Conservation (phyloP, 2,113 vertebrate genomes). For the Miniopterus natalensis region DNA sequence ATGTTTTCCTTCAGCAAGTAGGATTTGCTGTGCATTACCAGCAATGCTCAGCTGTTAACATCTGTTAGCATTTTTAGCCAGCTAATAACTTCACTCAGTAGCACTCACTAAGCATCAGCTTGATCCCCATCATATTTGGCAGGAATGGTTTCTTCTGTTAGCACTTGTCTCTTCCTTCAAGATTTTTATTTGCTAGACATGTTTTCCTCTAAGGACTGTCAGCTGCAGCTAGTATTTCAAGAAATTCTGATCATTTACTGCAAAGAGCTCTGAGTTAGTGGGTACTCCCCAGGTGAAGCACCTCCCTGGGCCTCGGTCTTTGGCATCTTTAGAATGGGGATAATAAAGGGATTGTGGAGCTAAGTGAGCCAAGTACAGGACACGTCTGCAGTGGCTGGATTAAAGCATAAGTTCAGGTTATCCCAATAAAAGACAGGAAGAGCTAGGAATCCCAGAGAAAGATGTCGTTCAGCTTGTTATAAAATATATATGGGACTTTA, state of each 20-base stretch:
- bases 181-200: slow-evolving; percentile 69
- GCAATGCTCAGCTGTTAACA: slow-evolving; percentile 68
- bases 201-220: slow-evolving; percentile 54
- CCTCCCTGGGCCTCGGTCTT: neutral
- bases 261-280: neutral
- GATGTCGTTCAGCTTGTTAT: neutral
- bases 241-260: slow-evolving; percentile 36
- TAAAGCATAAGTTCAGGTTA: neutral
- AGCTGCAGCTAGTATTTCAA: slow-evolving; percentile 22
- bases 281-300: neutral
- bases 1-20: slow-evolving; percentile 68
- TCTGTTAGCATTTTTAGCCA: slow-evolving; percentile 79
- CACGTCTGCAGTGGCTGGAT: neutral
- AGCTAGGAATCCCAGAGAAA: neutral
- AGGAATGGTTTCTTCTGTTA: slow-evolving; percentile 66
- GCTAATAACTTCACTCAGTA: slow-evolving; percentile 80
- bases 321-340: slow-evolving; percentile 39
- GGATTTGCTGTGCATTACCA: slow-evolving; percentile 66
- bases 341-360: neutral
- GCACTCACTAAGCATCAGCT: slow-evolving; percentile 47
- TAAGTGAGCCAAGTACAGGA: neutral
- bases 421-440: neutral
- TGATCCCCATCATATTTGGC: slow-evolving; percentile 60
- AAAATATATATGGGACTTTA: neutral
- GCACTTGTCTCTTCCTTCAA: slow-evolving; percentile 56